These are phyloP conservation scores for Penaeus vannamei DNA, from an alignment of 1,140 invertebrate genomes.

Conservation along the genomic window DNA sequence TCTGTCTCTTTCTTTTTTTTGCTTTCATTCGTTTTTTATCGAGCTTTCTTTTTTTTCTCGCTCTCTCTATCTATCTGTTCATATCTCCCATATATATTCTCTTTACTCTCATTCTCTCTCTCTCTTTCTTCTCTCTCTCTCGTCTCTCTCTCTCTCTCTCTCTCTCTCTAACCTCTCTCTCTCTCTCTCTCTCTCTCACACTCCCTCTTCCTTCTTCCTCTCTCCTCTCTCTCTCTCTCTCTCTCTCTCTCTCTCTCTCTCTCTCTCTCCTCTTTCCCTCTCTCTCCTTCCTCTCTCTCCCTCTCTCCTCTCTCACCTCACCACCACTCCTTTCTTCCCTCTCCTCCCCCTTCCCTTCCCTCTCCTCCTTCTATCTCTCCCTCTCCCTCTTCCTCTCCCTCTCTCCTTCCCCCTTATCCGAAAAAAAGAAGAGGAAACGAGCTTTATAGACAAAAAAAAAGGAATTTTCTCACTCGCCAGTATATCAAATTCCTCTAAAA, in stretches of 20 bases:
- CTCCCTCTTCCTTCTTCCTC: neutral
- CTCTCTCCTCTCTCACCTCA: neutral
- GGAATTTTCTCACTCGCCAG: neutral
- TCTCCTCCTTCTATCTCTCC: neutral
- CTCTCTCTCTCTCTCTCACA: neutral
- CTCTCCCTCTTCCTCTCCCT: neutral
- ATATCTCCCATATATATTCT: neutral
- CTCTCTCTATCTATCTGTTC: too few species aligned
- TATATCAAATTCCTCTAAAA: neutral
- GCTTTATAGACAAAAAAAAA: too few species aligned
- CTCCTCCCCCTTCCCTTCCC: neutral
- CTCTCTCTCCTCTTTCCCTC: neutral
- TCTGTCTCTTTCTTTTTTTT: too few species aligned
- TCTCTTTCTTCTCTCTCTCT: neutral
- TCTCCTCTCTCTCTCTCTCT: neutral
- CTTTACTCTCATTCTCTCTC: neutral
- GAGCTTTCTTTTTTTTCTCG: neutral
- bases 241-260: neutral
- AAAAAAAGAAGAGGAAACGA: too few species aligned
- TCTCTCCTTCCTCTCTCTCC: neutral
- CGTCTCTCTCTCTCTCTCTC: neutral
- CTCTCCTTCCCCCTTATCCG: neutral
- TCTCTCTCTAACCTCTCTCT: too few species aligned
- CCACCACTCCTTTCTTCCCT: neutral
- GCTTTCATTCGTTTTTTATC: constrained; percentile 7